Conservation (phyloP, 1,140 invertebrate species). For the Trichonephila clavata region DNA sequence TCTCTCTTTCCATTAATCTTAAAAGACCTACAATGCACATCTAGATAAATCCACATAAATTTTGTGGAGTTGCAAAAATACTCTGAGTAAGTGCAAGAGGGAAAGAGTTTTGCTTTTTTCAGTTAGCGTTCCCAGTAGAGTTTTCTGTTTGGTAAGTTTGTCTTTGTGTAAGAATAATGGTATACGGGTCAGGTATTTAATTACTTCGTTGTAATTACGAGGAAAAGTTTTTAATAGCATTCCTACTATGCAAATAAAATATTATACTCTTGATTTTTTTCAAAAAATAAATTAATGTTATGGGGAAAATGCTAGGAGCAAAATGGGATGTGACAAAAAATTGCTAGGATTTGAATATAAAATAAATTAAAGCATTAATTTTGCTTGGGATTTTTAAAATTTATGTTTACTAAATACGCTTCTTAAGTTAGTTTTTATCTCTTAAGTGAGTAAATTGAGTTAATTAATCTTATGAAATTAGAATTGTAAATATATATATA, state of each 20-base stretch:
- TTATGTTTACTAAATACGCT: too few relatives aligned
- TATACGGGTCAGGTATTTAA: not conserved
- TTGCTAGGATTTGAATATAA: too few relatives aligned
- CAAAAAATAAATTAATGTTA: not conserved
- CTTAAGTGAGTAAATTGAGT: too few relatives aligned
- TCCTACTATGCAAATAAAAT: too few relatives aligned
- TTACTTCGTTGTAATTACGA: conserved; percentile 1
- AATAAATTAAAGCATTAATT: too few relatives aligned
- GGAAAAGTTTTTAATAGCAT: too few relatives aligned
- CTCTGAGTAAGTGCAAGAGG: not conserved
- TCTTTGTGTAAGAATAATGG: not conserved
- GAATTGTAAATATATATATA: too few relatives aligned
- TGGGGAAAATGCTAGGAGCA: too few relatives aligned
- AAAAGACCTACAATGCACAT: conserved; percentile 7
- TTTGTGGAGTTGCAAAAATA: conserved; percentile 18
- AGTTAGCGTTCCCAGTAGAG: not conserved
- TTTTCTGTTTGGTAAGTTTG: not conserved
- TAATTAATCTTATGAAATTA: too few relatives aligned
- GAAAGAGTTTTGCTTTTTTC: not conserved
- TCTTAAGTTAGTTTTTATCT: too few relatives aligned
- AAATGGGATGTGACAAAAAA: too few relatives aligned
- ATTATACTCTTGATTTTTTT: not conserved
- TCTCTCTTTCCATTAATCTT: conserved; percentile 51
- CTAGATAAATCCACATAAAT: conserved; percentile 49
- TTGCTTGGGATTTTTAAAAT: too few relatives aligned